Evolutionary conservation across 1,140 invertebrate genomes (phyloP), one percentile per base, ranked within the genome.

Genomic region (Drosophila equinoxialis): DNA sequence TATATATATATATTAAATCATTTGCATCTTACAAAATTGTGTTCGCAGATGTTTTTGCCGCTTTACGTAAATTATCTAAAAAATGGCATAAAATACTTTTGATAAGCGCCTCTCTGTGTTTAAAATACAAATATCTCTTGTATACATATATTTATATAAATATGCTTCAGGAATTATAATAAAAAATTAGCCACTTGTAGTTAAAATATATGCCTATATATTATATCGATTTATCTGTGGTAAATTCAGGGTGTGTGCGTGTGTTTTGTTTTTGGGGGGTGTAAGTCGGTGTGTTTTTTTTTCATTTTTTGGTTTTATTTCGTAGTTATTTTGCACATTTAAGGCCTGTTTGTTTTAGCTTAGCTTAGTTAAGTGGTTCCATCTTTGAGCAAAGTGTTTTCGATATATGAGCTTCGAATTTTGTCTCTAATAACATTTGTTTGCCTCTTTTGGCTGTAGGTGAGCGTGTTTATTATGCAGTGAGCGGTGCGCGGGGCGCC

Each of bases 81-180:
- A 77, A 86, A 77, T 65, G 82, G 79, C 79, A 73, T 77, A 87
- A 87, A 87, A 87, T 86, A 83, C 83, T 74, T 30, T 73, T 74
- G 42, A 65, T 62, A 73, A 71, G 83, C 77, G 83, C 69, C 76
- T 79, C 69, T 74, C 30, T 30, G 30, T 30, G 72, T 74, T 77
- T 77, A 86, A 86, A 86, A 86, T 86, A 87, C 78, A 76, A 66
- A 57, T 35, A 71, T 67, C 35, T 66, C 41, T 63, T 35, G 48
- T 72, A 39, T 55, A 14, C 59, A 65, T 66, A 13, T 71, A 39
- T 39, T 10, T 39, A 13, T 11, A 13, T 39, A 48, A 71, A 65
- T 60, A 60, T 75, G 33, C 6, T 65, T 65, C 51, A 65, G 48
- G 62, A 68, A 65, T 64, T 65, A 51, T 66, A 71, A 74, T 85